Percentiles rank a stretch among this genome's conserved stretches.
Evolutionary conservation across 2,113 vertebrate genomes (phyloP).

Genomic region (Amphiprion ocellaris): DNA sequence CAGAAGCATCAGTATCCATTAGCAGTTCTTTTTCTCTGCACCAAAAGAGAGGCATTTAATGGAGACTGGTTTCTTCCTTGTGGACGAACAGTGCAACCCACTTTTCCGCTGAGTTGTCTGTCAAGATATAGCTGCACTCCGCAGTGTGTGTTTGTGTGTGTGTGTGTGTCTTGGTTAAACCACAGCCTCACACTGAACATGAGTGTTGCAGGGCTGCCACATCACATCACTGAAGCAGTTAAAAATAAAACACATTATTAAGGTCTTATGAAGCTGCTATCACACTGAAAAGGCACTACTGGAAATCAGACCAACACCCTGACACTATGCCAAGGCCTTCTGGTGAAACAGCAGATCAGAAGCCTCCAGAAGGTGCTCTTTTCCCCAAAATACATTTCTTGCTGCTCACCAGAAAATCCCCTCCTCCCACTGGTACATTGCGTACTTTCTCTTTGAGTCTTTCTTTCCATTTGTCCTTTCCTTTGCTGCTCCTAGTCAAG

Average conservation of each 20-base stretch:
- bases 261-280: slow-evolving; percentile 55
- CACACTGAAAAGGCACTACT: slow-evolving; percentile 52
- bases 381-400: slow-evolving; percentile 60
- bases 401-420: slow-evolving; percentile 58
- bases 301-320: slow-evolving; percentile 78
- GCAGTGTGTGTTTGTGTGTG: not conserved
- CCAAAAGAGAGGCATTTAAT: not conserved
- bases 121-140: not conserved
- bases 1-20: not conserved
- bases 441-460: slow-evolving; percentile 63
- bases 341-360: slow-evolving; percentile 58
- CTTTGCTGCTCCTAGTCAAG: slow-evolving; percentile 46
- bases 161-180: slow-evolving; percentile 10
- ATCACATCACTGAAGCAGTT: slow-evolving; percentile 57
- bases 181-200: slow-evolving; percentile 29
- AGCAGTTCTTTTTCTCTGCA: not conserved
- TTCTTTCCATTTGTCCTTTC: slow-evolving; percentile 76
- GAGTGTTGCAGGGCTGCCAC: slow-evolving; percentile 48
- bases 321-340: slow-evolving; percentile 62
- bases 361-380: slow-evolving; percentile 52
- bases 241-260: slow-evolving; percentile 78
- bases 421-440: slow-evolving; percentile 60
- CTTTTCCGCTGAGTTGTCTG: slow-evolving; percentile 10
- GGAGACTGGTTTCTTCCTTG: not conserved
- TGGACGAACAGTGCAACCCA: not conserved